A percentile compares a stretch with the other conserved stretches of the same genome.
phyloP scores from a whole-genome alignment of 2,888 invertebrate species.

The Anaspis maculata region DNA sequence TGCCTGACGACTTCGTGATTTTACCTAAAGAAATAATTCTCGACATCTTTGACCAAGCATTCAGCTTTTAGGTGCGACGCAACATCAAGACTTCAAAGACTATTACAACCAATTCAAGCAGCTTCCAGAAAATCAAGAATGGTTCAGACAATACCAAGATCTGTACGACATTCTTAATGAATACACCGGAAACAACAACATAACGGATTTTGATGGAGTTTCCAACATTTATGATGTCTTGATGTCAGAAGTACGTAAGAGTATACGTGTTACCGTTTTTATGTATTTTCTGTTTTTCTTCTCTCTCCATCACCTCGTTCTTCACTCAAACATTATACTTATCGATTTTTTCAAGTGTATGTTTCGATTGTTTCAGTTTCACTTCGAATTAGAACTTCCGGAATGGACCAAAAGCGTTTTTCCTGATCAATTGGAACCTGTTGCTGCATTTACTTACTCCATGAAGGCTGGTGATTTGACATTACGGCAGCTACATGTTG shows the following conservation, averaged over 20 bases:
- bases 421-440: conserved; percentile 31
- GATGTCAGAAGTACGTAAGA: conserved; percentile 47
- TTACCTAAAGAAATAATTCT: conserved; percentile 3
- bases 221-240: conserved; percentile 53
- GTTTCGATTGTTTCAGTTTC: conserved; percentile 27
- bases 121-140: too few species aligned
- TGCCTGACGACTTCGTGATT: conserved; percentile 18
- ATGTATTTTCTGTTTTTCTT: too few species aligned
- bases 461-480: conserved; percentile 32
- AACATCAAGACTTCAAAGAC: conserved; percentile 34
- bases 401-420: conserved; percentile 37
- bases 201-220: conserved; percentile 48
- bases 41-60: conserved; percentile 9
- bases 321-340: neutral
- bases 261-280: neutral
- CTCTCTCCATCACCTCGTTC: too few species aligned
- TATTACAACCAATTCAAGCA: too few species aligned
- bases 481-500: conserved; percentile 25
- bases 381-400: conserved; percentile 33
- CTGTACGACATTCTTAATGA: conserved; percentile 45
- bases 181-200: conserved; percentile 45
- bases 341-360: too few species aligned
- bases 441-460: too few species aligned
- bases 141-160: conserved; percentile 40
- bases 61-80: conserved; percentile 20